Base-by-base conservation (phyloP, 2,888 invertebrate genomes). In the Ichneumon xanthorius region DNA sequence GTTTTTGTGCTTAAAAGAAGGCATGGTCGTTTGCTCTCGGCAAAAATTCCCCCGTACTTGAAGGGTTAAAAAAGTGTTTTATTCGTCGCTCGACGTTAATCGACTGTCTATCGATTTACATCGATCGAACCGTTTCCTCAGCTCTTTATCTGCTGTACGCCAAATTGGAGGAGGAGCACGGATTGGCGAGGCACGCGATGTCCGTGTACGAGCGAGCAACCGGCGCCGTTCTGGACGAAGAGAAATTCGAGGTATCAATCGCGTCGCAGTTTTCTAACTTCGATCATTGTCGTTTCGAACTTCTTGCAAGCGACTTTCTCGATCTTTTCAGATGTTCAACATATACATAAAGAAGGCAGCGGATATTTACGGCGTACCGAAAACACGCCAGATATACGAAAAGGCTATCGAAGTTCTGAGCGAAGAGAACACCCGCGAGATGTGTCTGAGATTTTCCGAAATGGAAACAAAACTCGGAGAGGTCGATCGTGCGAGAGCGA, bases 401-500 rank as follows among this genome's bases (percentile, higher is more conserved):
- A 98, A 98, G 94, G 99, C 99, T 0, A 99, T 99, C 91, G 99
- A 99, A 94, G 96, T 97, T 7, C 95, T 99, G 75, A 96, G 97
- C 6, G 99, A 99, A 93, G 97, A 97, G 88, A 97, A 97, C 92
- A 97, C 99, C 3, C 96, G 99, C 86, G 98, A 99, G 94, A 99
- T 99, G 99, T 99, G 99, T 92, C 94, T 99, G 85, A 95, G 98
- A 65, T 99, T 99, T 95, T 97, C 99, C 7, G 99, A 99, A 95
- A 97, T 99, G 96, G 99, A 99, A 95, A 98, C 98, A 0, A 99
- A 99, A 93, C 95, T 99, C 53, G 99, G 99, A 72, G 99, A 99
- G 96, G 98, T 99, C 82, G 99, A 99, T 94, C 95, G 99, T 88
- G 99, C 99, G 0, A 95, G 99, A 87, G 99, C 99, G 1, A 97